These are phyloP conservation scores for Camponotus fellah DNA, from an alignment of 2,888 invertebrate genomes.

Conservation along the genomic window DNA sequence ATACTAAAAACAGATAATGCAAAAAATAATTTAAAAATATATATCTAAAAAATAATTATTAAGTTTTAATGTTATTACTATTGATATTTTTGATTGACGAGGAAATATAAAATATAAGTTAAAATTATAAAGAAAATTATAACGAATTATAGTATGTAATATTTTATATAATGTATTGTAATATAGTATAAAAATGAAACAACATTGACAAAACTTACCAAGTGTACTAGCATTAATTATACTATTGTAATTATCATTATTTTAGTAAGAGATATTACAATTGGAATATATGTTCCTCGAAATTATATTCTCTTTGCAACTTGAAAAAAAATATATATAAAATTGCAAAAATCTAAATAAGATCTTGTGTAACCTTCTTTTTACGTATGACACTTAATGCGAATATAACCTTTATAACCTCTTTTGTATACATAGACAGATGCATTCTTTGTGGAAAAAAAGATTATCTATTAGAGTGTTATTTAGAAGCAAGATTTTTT, in stretches of 20 bases:
- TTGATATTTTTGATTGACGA: background rate
- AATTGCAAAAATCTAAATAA: background rate
- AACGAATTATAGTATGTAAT: background rate
- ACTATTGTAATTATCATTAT: conserved; percentile 15
- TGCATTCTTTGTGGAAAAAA: background rate
- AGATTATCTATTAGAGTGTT: background rate
- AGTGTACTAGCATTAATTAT: background rate
- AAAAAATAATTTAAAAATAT: background rate
- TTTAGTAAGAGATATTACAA: conserved; percentile 18
- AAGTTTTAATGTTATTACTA: background rate
- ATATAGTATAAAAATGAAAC: background rate
- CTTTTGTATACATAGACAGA: background rate
- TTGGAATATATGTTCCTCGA: background rate
- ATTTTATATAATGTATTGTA: background rate
- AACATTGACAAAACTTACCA: background rate
- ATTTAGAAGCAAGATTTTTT: background rate
- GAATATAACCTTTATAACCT: conserved; percentile 2
- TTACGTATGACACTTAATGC: background rate
- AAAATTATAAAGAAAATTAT: background rate
- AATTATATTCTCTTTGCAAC: background rate
- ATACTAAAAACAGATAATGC: background rate
- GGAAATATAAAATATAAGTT: conserved; percentile 21
- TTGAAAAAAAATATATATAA: background rate
- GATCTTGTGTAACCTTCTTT: background rate
- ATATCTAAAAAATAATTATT: conserved; percentile 20